Base-by-base conservation (phyloP, 2,888 invertebrate genomes). In the Microctonus hyperodae region DNA sequence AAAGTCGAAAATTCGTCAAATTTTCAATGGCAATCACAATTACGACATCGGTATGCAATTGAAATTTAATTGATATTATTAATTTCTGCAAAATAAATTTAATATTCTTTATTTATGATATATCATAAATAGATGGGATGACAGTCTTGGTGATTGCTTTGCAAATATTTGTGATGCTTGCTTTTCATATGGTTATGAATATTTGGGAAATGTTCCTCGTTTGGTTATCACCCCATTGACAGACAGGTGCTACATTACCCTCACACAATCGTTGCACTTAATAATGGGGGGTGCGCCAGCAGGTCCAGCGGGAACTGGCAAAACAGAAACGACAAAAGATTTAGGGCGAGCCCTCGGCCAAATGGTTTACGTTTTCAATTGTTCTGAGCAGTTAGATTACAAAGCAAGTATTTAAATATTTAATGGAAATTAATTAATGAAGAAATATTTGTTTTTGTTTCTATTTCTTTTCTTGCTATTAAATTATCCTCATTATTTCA, bases 281-380 rank as follows among this genome's bases (percentile, higher is more conserved):
- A 89, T 95, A 69, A 96, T 97, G 96, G 97, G 97, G 60, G 96
- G 97, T n/a, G 97, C 97, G 1, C 97, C 97, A 0, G 96, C 96
- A 1, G 96, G 97, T 0, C 97, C 97, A 0, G 97, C 97, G 9
- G 96, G 95, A 62, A 97, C 97, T 0, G 97, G 97, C 0, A 97
- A 97, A 86, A 97, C 97, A 0, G 97, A 97, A 86, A 97, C 97
- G 0, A 97, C 97, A 0, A 97, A 97, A 84, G 97, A 97, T 87
- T 87, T 97, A 74, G 97, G 97, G 1, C 89, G 95, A 80, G 96
- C 96, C 11, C 87, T 97, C 2, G 97, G 97, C 48, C 92, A 97
- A 80, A 96, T 97, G 96, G 97, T 97, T 6, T 97, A 97, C 78
- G 97, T 97, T n/a, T 96, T 96, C 85, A 97, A 97, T 84, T 97